A percentile compares a stretch with the other conserved stretches of the same genome.
These are phyloP conservation scores for Bergia sp. DNA, from an alignment of 92 coral and sea anemone species.

Conservation along the genomic window DNA sequence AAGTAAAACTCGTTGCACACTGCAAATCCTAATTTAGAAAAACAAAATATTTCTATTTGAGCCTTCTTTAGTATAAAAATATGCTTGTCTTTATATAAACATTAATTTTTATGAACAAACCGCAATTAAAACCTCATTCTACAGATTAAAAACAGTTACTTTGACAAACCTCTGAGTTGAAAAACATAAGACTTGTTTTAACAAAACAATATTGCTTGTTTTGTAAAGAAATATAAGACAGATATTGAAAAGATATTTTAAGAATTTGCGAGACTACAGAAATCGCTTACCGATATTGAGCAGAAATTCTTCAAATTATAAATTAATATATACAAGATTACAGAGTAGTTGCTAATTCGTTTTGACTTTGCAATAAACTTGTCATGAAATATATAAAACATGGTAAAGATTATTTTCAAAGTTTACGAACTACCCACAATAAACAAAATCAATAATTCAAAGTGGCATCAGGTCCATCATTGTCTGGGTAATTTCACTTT, in stretches of 20 bases:
- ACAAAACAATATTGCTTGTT: background rate
- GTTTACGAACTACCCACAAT: background rate
- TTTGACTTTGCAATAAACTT: background rate
- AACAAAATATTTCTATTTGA: background rate
- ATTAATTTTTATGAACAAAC: constrained; percentile 7
- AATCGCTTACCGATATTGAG: background rate
- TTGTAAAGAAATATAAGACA: background rate
- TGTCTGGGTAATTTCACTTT: background rate
- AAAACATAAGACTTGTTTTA: background rate
- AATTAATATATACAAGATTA: background rate
- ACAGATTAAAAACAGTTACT: background rate
- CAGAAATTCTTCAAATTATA: background rate
- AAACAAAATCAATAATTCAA: constrained; percentile 40
- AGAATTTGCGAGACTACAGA: background rate
- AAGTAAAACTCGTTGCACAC: background rate
- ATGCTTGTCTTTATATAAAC: background rate
- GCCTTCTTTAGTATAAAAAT: background rate
- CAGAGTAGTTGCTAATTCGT: background rate
- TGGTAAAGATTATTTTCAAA: constrained; percentile 19
- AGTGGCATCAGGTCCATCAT: background rate
- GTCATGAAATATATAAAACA: background rate
- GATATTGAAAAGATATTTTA: background rate
- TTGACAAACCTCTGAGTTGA: background rate
- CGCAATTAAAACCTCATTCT: constrained; percentile 9
- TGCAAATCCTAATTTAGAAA: background rate